Evolutionary conservation across 2,888 invertebrate genomes (phyloP), one percentile per base, ranked within the genome.

Genomic region (Meteorus colon): DNA sequence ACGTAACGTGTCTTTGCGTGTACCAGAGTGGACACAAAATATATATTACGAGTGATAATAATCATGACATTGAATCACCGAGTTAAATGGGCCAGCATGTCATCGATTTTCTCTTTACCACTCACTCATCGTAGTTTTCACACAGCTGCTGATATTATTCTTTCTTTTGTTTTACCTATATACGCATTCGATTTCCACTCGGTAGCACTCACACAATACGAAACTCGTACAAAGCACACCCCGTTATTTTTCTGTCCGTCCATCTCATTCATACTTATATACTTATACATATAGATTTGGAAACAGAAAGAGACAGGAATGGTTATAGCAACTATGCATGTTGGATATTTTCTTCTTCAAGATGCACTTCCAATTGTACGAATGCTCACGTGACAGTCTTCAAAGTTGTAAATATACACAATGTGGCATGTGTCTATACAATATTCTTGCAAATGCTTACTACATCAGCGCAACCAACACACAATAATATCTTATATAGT

Each of bases 11-110:
- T 41, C 14, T 12, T 8, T 41, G 41, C 41, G 41, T 12, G 41
- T 41, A 41, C 8, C 41, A 12, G 8, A 41, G 41, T 41, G 41
- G 41, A 41, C 41, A 29, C 29, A 34, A 63, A 72, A 63, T 63
- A 60, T 27, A 72, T 16, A 72, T 65, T 16, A 12, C 12, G 34
- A 63, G 45, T 34, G 55, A 34, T 4, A 10, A 72, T 34, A 63
- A 72, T 68, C 45, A 62, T 63, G 63, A 72, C 72, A 72, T 63
- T 72, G 63, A 65, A 72, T 68, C 29, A 45, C 31, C 48, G 8
- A 8, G 29, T 27, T 70, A 78, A 79, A 71, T 79, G 77, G 78
- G 79, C 66, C 78, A 78, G 68, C 60, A 60, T 78, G 76, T 73
- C 74, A 69, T 74, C 75, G 78, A 79, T 78, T 79, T 79, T 78